Base-by-base conservation (phyloP, 2,113 vertebrate species). In the Sander lucioperca region DNA sequence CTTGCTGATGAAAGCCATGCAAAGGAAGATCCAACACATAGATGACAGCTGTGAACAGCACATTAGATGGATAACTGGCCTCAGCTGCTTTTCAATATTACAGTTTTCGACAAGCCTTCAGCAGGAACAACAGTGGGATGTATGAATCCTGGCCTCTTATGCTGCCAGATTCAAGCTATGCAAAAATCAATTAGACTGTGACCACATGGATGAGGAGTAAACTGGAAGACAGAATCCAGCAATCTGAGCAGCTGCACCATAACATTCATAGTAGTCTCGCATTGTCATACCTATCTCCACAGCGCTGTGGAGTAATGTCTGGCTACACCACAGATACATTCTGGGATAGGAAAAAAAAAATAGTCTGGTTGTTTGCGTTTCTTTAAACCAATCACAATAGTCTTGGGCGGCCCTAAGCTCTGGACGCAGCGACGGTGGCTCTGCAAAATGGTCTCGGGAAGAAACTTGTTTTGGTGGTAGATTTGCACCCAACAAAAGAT, bases 91-190 rank as follows among this genome's bases (percentile, higher is more conserved):
- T 85, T 19, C 36, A 70, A 81, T 36, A 75, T 78, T 12, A 15
- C 25, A 6, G 3, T 45, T 75, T 54, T 66, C 14, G 12, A 15
- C 19, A 16, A 66, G 57, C 62, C 27, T 75, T 58, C 48, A 54
- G 66, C 50, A 10, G 53, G 71, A 80, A 83, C 75, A 83, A 84
- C 74, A 79, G 74, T 74, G 77, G 80, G 74, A 74, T 72, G 80
- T 65, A 82, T 84, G 77, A 89, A 89, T 86, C 76, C 76, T 72
- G 65, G 65, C 66, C 62, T 86, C 78, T 30, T 47, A 58, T 50
- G 64, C 57, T 77, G 77, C 81, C 72, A 80, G 69, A 70, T 61
- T 81, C 2, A 50, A 82, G 67, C 53, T 48, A 75, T 33, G 57
- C 66, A 27, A 54, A 86, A 86, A 86, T 75, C 73, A 53, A 77